Evolutionary conservation across 2,113 vertebrate genomes (phyloP), one percentile per base, ranked within the genome.

Genomic region (Otocyon megalotis): DNA sequence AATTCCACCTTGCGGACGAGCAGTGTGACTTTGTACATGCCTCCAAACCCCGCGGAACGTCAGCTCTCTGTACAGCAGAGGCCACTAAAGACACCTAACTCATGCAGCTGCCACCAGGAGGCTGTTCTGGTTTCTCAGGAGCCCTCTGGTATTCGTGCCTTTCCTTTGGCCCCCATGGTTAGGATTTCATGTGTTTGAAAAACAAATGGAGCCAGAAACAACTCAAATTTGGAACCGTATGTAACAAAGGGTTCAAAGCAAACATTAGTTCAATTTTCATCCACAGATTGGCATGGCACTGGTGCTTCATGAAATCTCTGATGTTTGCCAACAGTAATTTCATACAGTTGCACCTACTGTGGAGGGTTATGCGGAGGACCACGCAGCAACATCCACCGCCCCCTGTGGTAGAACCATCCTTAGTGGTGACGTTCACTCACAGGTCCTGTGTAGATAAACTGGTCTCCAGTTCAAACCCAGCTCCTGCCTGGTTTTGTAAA

Each of bases 311-410:
- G 48, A 50, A 87, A 14, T 76, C n/a, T 35, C 63, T 53, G 77
- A 4, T 48, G 96, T 56, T 60, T 85, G 16, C 43, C 84, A 62
- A 90, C 4, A 93, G 69, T 19, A 53, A 74, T 48, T 94, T 50
- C 88, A 26, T 7, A 12, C 1, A 17, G 16, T 43, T 30, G 1
- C 20, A 56, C 16, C 9, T 9, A 16, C 22, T 63, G 0, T 1
- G 15, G 77, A 62, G 62, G 56, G 15, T 63, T 4, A 32, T 0
- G 24, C 4, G n/a, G 22, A 43, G 58, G 86, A 26, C 26, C 26
- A 1, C 0, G 14, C 30, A 24, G 24, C 0, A 7, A 20, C 1
- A 26, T 1, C 26, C 14, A 14, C 6, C 9, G 16, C 6, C 15
- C 60, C 50, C n/a, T 1, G 0, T 0, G 17, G 71, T 30, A 16